Evolutionary conservation across 2,113 vertebrate species (phyloP).

Genomic region (Sporophila hypoxantha): DNA sequence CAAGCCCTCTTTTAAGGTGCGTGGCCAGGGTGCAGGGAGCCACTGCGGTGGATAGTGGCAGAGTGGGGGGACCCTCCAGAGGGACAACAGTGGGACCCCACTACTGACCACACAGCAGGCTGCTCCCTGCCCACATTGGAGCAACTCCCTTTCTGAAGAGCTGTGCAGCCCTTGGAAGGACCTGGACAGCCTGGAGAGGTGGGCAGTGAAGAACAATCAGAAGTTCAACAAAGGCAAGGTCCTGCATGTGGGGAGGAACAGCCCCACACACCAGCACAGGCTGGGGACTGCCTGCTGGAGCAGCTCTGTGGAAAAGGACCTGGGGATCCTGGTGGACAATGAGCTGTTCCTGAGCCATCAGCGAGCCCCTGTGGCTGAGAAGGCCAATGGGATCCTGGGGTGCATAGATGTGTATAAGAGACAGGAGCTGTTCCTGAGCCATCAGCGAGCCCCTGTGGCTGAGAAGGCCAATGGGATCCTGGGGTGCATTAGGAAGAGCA

Average conservation of each 20-base stretch:
- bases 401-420: too few relatives aligned
- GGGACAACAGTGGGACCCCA: rapidly evolving
- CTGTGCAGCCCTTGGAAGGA: neutral
- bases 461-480: neutral
- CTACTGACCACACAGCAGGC: neutral
- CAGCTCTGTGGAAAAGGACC: neutral
- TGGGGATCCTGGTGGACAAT: neutral
- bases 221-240: neutral
- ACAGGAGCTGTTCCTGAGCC: neutral
- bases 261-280: neutral
- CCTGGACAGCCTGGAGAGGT: neutral
- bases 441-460: too few relatives aligned
- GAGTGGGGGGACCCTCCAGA: neutral
- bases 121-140: neutral
- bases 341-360: neutral
- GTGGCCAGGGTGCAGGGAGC: neutral
- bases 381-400: neutral
- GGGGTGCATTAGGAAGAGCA: neutral
- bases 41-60: neutral
- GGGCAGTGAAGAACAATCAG: neutral
- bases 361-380: neutral
- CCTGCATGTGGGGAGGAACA: neutral
- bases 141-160: neutral
- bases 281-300: neutral
- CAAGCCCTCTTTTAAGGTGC: neutral